Base-by-base conservation (phyloP, 2,113 vertebrate genomes). In the Acanthisitta chloris region DNA sequence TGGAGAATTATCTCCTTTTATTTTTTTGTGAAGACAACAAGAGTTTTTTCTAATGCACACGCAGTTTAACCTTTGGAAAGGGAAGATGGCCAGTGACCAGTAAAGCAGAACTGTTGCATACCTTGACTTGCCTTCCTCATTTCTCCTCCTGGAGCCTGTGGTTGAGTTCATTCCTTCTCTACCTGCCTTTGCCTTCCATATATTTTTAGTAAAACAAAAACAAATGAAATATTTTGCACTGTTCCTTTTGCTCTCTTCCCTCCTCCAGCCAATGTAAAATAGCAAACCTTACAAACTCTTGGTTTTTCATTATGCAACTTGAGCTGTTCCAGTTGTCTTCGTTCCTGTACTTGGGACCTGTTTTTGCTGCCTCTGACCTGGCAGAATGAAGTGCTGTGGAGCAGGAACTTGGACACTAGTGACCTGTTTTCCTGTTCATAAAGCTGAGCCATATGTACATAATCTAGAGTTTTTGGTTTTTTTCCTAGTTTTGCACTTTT, bases 391-490 rank as follows among this genome's bases (percentile, higher is more conserved):
- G 97, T 96, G 98, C 98, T 98, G 96, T 95, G 96, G 95, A 93
- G 97, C 97, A 97, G 97, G 97, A 97, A 97, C 94, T 95, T 94
- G 95, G 92, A 97, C 97, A 94, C 97, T 94, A 94, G 95, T 89
- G 83, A 96, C 96, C 85, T 81, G 88, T 78, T 95, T 96, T 97
- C 98, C 98, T 98, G 97, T 98, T 97, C 97, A 97, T 98, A 97
- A 97, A 98, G 97, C 98, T 98, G 98, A 98, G 98, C 98, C 98
- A 98, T 98, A 97, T 98, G 97, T 98, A 98, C 95, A 98, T 97
- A 98, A 94, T 92, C 97, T 97, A 97, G 97, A 98, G 94, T 96
- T 96, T 97, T 98, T n/a, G n/a, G n/a, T n/a, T n/a, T 93, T 97
- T 97, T 95, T 95, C 96, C 96, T 98, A 98, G 98, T 98, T 98